Base-by-base conservation (phyloP, 2,797 vertebrate genomes). In the Anguilla pacifica region DNA sequence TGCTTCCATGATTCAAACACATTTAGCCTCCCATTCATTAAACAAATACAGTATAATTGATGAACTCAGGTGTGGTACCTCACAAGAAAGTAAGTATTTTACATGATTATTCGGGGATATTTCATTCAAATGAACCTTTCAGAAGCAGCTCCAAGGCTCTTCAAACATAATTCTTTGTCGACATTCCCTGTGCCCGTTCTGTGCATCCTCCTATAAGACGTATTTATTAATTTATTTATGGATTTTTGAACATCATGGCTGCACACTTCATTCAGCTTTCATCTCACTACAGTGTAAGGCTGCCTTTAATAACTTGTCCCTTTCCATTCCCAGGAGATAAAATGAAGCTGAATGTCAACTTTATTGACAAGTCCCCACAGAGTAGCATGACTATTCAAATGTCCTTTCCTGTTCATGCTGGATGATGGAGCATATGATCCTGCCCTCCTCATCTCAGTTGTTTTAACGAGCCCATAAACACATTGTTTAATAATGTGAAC, bases 401-500 rank as follows among this genome's bases (percentile, higher is more conserved):
- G 28, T 72, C 28, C 70, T 31, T 13, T 72, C 35, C 11, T 31
- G 70, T 15, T 72, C n/a, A 10, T 35, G 7, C 70, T 35, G n/a
- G 10, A 72, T 72, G 70, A 13, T 72, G 70, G n/a, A 35, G 70
- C n/a, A 72, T 72, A 35, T 3, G 11, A 72, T 31, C 70, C 28
- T 31, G 70, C n/a, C 11, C n/a, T 35, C 28, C 70, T 72, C 28
- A 72, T 31, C 64, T 70, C 70, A 72, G 70, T 72, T 72, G 35
- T 72, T 9, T 31, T 31, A 31, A 13, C 4, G 70, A 43, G 74
- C 35, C 74, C 15, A 77, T 77, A 43, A 77, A 43, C 31, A 39
- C 74, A 77, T 43, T 77, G 74, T 77, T 39, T 77, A 5, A 77
- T 77, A 35, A 77, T 43, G 74, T 77, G 74, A 77, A 39, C 74